Conservation (phyloP, 2,797 vertebrate species). For the Eutrigla gurnardus region DNA sequence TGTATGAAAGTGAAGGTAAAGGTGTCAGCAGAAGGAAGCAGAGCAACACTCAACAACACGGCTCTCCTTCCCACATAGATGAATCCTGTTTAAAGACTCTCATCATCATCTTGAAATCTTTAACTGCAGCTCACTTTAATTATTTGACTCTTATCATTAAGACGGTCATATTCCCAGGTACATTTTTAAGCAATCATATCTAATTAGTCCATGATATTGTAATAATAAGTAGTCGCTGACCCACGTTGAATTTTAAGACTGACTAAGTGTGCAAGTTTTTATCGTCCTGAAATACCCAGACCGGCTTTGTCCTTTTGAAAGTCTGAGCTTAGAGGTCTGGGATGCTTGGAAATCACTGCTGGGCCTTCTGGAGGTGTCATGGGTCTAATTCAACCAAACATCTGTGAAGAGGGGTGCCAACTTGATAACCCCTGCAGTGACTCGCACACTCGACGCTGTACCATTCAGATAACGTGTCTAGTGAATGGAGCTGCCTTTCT, state of each 20-base stretch:
- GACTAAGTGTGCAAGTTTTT: conserved; percentile 32
- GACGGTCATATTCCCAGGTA: conserved; percentile 17
- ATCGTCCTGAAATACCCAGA: conserved; percentile 52
- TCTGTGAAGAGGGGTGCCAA: conserved; percentile 57
- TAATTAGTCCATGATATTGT: conserved; percentile 26
- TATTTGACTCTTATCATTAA: conserved; percentile 5
- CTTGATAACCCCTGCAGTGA: conserved; percentile 50
- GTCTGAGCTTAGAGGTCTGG: conserved; percentile 28
- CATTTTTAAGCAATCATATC: conserved; percentile 11
- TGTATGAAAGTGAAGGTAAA: conserved; percentile 8
- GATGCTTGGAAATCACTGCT: conserved; percentile 41
- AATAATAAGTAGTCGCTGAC: conserved; percentile 27
- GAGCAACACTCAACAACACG: neutral
- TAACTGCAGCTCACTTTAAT: neutral
- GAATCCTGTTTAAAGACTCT: neutral
- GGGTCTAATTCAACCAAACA: conserved; percentile 65
- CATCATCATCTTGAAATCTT: conserved; percentile 5
- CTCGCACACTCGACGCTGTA: conserved; percentile 49
- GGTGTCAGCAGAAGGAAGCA: conserved; percentile 11
- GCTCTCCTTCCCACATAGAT: neutral
- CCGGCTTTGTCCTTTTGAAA: conserved; percentile 50
- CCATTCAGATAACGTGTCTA: conserved; percentile 63
- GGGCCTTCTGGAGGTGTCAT: conserved; percentile 48
- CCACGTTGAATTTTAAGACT: conserved; percentile 29
- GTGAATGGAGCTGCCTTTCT: conserved; percentile 44